phyloP scores from a whole-genome alignment of 1,140 invertebrate species.

The Mactra quadrangularis region DNA sequence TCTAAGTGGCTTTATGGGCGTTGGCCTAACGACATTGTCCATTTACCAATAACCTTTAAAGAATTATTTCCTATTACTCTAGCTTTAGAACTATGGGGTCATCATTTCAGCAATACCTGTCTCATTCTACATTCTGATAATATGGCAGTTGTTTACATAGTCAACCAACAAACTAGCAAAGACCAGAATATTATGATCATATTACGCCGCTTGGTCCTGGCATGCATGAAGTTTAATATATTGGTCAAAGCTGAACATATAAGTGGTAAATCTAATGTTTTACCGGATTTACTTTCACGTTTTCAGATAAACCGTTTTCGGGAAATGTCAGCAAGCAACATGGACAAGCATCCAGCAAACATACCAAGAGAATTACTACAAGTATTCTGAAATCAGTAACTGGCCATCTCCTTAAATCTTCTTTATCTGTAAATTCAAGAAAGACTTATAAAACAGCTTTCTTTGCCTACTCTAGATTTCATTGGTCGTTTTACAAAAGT shows the following conservation, averaged over 20 bases:
- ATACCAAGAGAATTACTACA: background rate
- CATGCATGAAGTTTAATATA: constrained; percentile 53
- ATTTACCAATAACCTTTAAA: constrained; percentile 14
- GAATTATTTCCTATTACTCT: constrained; percentile 50
- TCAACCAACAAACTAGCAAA: constrained; percentile 39
- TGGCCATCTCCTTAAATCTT: background rate
- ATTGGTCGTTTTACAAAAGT: background rate
- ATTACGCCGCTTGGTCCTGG: constrained; percentile 37
- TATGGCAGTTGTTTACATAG: constrained; percentile 42
- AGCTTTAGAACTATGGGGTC: constrained; percentile 35
- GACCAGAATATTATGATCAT: constrained; percentile 34
- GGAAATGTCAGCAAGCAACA: background rate
- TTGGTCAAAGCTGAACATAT: constrained; percentile 56
- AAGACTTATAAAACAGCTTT: constrained; percentile 32
- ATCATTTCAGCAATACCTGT: constrained; percentile 1
- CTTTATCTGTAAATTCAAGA: constrained; percentile 23
- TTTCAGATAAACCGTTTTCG: constrained; percentile 49
- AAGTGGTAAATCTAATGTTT: constrained; percentile 46
- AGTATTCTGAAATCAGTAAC: constrained; percentile 7
- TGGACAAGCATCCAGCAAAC: constrained; percentile 28
- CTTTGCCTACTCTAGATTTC: background rate
- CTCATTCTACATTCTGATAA: constrained; percentile 46
- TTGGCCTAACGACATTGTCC: too few relatives aligned
- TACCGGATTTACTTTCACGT: constrained; percentile 54
- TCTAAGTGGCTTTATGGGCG: constrained; percentile 5